Evolutionary conservation across 2,888 invertebrate species (phyloP), one percentile per base, ranked within the genome.

Genomic region (Dasypolia templi): DNA sequence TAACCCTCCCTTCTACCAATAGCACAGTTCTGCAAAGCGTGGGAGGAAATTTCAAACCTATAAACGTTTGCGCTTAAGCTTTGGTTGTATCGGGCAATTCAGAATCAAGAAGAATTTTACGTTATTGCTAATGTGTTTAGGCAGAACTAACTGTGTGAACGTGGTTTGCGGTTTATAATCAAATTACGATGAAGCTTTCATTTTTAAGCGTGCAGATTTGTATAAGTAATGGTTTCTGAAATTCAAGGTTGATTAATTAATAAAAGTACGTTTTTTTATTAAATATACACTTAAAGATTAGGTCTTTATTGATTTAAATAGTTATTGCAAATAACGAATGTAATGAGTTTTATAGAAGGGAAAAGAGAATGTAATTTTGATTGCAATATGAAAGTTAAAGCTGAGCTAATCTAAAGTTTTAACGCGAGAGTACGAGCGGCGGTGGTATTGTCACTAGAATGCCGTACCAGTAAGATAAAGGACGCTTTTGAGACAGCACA

Each of bases 321-420:
- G 72, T 75, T 65, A 72, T 67, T 39, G n/a, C 55, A 79, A 81
- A 64, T 66, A 61, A 56, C 53, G 66, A 75, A 68, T 59, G 55
- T 68, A 75, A 75, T 46, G 66, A 66, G 66, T 74, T 63, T 56
- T 29, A 61, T 67, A 58, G 56, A 72, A 61, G 44, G 59, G 49
- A 70, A 12, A 39, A 46, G 46, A 32, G 17, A 65, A 56, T 39
- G 53, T 64, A 49, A 77, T 61, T 66, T 63, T 53, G 26, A 69
- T 79, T 59, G 51, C 62, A 55, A 81, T 79, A 71, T 74, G 29
- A 49, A 75, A 75, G 49, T 68, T 32, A 22, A 67, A 67, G 46
- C 49, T n/a, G 44, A 67, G 51, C 22, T 70, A 79, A 70, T 83
- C 65, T 67, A 74, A 81, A 81, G 55, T 83, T 83, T 67, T 46